Percentiles rank a stretch among this genome's conserved stretches.
Conservation (phyloP, 2,888 invertebrate species). For the Ashinkailepas kermadecensis region DNA sequence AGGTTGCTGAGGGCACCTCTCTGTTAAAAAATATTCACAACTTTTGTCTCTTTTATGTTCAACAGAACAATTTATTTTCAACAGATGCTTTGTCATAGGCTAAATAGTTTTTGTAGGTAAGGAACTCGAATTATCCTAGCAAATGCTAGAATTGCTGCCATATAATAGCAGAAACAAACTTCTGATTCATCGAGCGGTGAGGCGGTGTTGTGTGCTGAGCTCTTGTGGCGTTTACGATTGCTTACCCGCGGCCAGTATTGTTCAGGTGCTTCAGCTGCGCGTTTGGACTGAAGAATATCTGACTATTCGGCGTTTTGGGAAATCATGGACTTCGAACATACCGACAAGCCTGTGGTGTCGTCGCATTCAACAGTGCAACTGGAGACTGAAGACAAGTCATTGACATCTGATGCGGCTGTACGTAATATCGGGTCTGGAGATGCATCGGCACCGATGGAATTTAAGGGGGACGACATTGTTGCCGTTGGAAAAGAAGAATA, state of each 20-base stretch:
- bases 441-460: neutral
- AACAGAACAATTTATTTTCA: no score
- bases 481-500: neutral
- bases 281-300: no score
- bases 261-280: no score
- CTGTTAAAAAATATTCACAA: no score
- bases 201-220: neutral
- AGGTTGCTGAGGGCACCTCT: no score
- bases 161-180: neutral
- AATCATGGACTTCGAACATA: neutral
- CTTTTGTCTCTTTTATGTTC: no score
- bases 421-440: neutral
- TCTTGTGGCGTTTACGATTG: no score
- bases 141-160: neutral
- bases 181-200: conserved; percentile 1
- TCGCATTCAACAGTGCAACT: neutral
- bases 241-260: no score
- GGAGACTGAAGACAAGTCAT: neutral
- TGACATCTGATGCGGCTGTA: neutral
- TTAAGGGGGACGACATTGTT: neutral
- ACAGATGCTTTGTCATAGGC: no score
- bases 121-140: no score
- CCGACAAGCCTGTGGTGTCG: neutral
- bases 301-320: no score
- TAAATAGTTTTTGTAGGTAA: no score